Percentiles rank a stretch among this genome's conserved stretches.
Conservation (phyloP, 2,797 vertebrate genomes). For the Chanos chanos region DNA sequence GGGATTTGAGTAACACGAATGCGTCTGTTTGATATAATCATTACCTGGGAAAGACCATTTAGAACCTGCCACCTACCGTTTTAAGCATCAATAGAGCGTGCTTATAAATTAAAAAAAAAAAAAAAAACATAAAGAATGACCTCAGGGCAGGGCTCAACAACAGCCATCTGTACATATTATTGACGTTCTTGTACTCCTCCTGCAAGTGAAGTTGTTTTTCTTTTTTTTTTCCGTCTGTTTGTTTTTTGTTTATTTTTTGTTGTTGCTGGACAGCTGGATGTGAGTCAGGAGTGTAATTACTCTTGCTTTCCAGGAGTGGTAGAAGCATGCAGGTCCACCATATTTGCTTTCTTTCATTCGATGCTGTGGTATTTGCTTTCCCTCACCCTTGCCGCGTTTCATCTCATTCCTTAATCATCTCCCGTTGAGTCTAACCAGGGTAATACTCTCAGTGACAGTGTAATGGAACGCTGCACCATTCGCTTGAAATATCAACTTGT, state of each 20-base stretch:
- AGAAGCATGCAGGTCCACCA: slow-evolving; percentile 1
- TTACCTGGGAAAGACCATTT: too few species aligned
- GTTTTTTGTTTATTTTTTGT: not conserved
- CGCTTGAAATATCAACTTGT: slow-evolving; percentile 41
- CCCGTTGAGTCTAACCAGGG: slow-evolving; percentile 10
- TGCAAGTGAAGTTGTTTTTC: too few species aligned
- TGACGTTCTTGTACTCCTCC: too few species aligned
- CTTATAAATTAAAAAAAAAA: too few species aligned
- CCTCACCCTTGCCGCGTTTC: slow-evolving; percentile 7
- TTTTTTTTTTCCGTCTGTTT: not conserved
- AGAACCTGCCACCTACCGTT: too few species aligned
- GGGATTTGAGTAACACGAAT: too few species aligned
- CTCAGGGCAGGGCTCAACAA: too few species aligned
- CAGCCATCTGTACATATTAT: too few species aligned
- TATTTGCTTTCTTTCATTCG: slow-evolving; percentile 33
- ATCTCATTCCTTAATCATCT: slow-evolving; percentile 32
- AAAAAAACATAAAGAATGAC: too few species aligned
- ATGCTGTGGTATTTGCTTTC: not conserved
- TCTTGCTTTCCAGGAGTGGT: not conserved
- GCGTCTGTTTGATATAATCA: too few species aligned
- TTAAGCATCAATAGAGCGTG: too few species aligned
- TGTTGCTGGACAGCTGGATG: not conserved
- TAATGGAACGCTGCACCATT: slow-evolving; percentile 37
- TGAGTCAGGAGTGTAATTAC: not conserved
- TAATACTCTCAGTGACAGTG: slow-evolving; percentile 28